phyloP scores from a whole-genome alignment of 2,888 invertebrate species.

The Chymomyza procnemis region DNA sequence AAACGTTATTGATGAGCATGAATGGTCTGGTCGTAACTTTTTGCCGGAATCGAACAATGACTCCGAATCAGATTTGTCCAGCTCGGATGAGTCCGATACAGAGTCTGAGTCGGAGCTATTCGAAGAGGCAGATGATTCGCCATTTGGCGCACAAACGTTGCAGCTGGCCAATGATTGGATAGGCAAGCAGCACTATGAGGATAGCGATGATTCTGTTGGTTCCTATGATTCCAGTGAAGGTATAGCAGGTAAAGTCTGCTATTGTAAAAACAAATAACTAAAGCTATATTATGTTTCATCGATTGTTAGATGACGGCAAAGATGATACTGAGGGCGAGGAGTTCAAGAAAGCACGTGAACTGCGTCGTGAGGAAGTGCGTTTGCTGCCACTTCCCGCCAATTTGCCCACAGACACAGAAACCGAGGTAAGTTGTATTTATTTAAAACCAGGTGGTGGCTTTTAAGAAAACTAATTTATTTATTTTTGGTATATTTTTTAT shows the following conservation, averaged over 20 bases:
- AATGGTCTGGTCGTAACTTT: conserved; percentile 96
- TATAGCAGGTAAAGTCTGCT: conserved; percentile 64
- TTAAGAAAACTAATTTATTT: conserved; percentile 54
- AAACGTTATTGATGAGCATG: conserved; percentile 94
- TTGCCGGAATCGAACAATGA: conserved; percentile 87
- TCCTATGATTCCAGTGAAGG: conserved; percentile 79
- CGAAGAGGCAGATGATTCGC: conserved; percentile 83
- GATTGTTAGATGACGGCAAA: conserved; percentile 81
- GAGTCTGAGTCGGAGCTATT: conserved; percentile 83
- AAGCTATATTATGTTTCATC: too few relatives aligned
- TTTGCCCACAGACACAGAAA: conserved; percentile 84
- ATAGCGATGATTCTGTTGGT: conserved; percentile 78
- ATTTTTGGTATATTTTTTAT: conserved; percentile 57
- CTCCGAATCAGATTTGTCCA: conserved; percentile 82
- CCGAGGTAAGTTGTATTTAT: conserved; percentile 82
- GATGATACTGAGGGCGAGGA: conserved; percentile 88
- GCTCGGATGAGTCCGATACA: conserved; percentile 82
- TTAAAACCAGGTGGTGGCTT: conserved; percentile 30
- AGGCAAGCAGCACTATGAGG: conserved; percentile 80
- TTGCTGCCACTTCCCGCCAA: conserved; percentile 82
- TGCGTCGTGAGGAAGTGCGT: conserved; percentile 84
- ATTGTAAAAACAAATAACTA: conserved; percentile 7
- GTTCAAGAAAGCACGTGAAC: conserved; percentile 82
- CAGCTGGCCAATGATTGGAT: conserved; percentile 86
- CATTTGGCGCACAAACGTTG: conserved; percentile 81